Evolutionary conservation across 2,113 vertebrate genomes (phyloP), one percentile per base, ranked within the genome.

Genomic region (Vanacampus margaritifer): DNA sequence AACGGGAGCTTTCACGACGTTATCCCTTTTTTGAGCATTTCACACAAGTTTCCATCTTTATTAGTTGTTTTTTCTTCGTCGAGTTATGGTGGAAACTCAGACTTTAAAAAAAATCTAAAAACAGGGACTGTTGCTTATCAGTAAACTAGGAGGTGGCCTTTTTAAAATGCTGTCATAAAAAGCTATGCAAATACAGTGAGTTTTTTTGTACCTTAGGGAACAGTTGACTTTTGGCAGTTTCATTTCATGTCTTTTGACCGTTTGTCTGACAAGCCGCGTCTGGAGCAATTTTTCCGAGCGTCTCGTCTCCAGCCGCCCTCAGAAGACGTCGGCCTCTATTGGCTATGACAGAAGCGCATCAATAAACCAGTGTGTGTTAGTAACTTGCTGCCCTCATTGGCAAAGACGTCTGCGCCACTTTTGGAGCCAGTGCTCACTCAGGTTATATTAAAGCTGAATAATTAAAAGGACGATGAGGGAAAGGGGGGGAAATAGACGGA

Each of bases 361-460:
- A 59, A 59, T 59, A 59, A 59, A 59, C 28, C 57, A 59, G 32
- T 21, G 32, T 21, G 57, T 59, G 32, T 59, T 59, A 8, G 56
- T 36, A 35, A 59, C 56, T 59, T 6, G 32, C 19, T 59, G 57
- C 32, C 57, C 32, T 37, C 17, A 28, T 21, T 21, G 57, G 58
- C 58, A 37, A 23, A 11, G 10, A 60, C 23, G 58, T 23, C 36
- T 39, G 17, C 11, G 28, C 32, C 35, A 16, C 32, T 59, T n/a
- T 59, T 8, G n/a, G 28, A 36, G 19, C 32, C 57, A 36, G 19
- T 11, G 35, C 19, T 59, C 17, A 12, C 32, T 36, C 57, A 36
- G 57, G 57, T 59, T 23, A 19, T 37, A n/a, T 60, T 39, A n/a
- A 37, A 60, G 17, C 7, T 60, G 11, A 37, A 60, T 60, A n/a